Conservation (phyloP, 2,888 invertebrate species). For the Lepidonotus clava region DNA sequence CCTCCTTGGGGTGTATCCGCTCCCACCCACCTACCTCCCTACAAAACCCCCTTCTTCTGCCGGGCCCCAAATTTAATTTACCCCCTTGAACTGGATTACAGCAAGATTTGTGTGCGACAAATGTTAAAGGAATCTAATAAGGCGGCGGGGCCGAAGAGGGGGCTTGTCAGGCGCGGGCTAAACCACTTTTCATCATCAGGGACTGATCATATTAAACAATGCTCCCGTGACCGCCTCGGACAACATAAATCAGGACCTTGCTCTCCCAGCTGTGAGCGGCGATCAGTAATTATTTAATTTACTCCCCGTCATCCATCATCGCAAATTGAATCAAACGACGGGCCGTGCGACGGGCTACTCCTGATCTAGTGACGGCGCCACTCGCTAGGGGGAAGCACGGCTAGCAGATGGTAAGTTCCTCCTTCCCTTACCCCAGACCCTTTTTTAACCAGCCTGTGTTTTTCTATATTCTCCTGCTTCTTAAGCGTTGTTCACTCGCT, state of each 20-base stretch:
- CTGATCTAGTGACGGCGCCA: background rate
- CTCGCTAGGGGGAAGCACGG: constrained; percentile 19
- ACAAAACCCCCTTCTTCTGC: background rate
- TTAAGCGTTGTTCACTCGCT: too few relatives aligned
- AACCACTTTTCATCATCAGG: constrained; percentile 50
- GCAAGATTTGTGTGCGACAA: constrained; percentile 42
- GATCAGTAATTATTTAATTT: constrained; percentile 56
- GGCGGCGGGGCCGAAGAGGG: background rate
- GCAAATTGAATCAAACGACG: constrained; percentile 52
- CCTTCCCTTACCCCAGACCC: background rate
- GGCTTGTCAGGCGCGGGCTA: constrained; percentile 47
- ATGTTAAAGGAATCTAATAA: constrained; percentile 47
- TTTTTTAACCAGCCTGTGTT: background rate
- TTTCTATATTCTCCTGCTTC: background rate
- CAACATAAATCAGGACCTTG: constrained; percentile 53
- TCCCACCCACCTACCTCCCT: background rate
- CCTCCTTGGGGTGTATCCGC: too few relatives aligned
- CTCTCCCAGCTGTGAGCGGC: constrained; percentile 44
- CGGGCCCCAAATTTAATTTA: constrained; percentile 43
- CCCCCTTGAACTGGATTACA: constrained; percentile 54
- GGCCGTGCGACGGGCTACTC: background rate
- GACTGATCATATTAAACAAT: constrained; percentile 51
- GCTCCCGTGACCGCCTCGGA: constrained; percentile 5
- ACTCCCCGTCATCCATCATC: constrained; percentile 44
- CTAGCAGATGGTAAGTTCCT: constrained; percentile 28